These are phyloP conservation scores for Hoplostethus atlanticus DNA, from an alignment of 2,797 vertebrate species.

Conservation along the genomic window DNA sequence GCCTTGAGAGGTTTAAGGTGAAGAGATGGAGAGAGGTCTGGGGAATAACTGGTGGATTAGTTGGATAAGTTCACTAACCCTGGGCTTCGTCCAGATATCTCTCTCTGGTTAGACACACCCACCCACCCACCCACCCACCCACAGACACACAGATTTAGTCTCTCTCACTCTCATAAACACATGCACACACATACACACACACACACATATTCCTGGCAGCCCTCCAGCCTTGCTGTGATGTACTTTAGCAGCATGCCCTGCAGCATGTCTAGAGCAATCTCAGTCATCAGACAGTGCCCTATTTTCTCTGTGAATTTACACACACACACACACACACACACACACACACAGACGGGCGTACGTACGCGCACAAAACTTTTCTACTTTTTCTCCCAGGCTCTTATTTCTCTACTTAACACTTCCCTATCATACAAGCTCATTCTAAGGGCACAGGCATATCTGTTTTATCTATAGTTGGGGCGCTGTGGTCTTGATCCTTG, in stretches of 20 bases:
- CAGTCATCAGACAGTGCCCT: slow-evolving; percentile 45
- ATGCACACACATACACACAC: slow-evolving; percentile 15
- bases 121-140: slow-evolving; percentile 16
- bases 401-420: slow-evolving; percentile 15
- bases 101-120: slow-evolving; percentile 34
- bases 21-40: slow-evolving; percentile 36
- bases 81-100: slow-evolving; percentile 50
- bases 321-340: slow-evolving; percentile 17
- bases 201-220: slow-evolving; percentile 54
- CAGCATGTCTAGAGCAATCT: slow-evolving; percentile 65
- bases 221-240: slow-evolving; percentile 60
- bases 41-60: slow-evolving; percentile 39
- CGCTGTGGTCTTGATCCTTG: slow-evolving; percentile 8
- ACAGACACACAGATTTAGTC: background rate
- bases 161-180: background rate
- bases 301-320: slow-evolving; percentile 47
- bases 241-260: slow-evolving; percentile 54
- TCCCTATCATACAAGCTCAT: background rate
- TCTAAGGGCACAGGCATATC: background rate
- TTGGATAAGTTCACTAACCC: slow-evolving; percentile 47
- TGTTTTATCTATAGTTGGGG: background rate
- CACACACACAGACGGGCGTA: background rate
- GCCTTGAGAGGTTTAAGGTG: slow-evolving; percentile 26
- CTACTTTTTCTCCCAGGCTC: background rate
- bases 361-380: background rate